Evolutionary conservation across 2,113 vertebrate species (phyloP), one percentile per base, ranked within the genome.

Genomic region (Zosterops pallidus): DNA sequence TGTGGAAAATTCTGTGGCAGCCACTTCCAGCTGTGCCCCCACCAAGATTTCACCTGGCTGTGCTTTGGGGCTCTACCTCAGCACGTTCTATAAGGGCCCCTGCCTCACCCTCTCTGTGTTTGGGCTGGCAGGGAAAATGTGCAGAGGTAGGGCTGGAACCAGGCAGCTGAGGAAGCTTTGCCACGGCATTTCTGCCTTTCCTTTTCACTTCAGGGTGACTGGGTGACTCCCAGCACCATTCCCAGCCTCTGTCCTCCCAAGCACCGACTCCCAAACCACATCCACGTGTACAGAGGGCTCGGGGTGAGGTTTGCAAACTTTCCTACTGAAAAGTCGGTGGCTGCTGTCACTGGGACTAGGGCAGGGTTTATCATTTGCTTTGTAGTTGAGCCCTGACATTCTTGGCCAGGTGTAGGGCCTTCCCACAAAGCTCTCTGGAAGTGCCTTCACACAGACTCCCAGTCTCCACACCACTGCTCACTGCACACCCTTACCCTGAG

Each of bases 381-480:
- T 25, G 10, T 4, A 17, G 37, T 12, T 88, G 65, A 76, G 52
- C 87, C 67, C 59, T 78, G 59, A 13, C n/a, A 9, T 5, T 35
- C 76, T 53, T 92, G 86, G 81, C 28, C 47, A 57, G 67, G 44
- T 68, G 31, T 11, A 31, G 23, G 46, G 35, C 59, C 84, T 69
- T 92, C 90, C 86, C 87, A 88, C 70, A 42, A 26, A 79, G 64
- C 56, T 53, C 28, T 78, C 74, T 82, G n/a, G 25, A 72, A 84
- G 65, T 42, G 42, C 59, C 76, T 69, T 53, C 64, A 68, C 80
- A 71, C 83, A 90, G 88, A 94, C 74, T 86, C 41, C 25, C 64
- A 70, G 92, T 56, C 84, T 96, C 80, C 86, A 75, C 67, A 9
- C n/a, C 69, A 68, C 79, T 89, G 91, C 25, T 91, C 81, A 28